Base-by-base conservation (phyloP, 2,888 invertebrate species). In the Pocota personata region DNA sequence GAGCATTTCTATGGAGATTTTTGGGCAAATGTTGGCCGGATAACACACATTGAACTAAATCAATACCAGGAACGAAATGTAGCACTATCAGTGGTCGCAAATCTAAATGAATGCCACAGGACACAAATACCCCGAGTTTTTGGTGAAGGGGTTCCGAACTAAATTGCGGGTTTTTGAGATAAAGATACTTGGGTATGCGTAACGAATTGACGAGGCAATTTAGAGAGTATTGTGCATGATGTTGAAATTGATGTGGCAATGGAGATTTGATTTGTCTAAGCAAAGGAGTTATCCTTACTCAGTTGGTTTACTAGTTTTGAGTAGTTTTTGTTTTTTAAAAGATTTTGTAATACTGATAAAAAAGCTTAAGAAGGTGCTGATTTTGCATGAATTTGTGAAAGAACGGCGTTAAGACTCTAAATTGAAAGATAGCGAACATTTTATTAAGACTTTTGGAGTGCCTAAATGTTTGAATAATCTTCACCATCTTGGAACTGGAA, bases 141-240 rank as follows among this genome's bases (percentile, higher is more conserved):
- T 66, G 7, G 35, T 57, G 64, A 75, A 79, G 69, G 69, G 71
- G 69, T 69, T 73, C 48, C 19, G 40, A 64, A 57, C 69, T 69
- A 76, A 79, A 84, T 75, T 75, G 80, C 71, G 75, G 80, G 75
- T 80, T 71, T 80, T 66, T 3, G 52, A 69, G 84, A 84, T 84
- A 80, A 84, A 80, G 80, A 75, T 19, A 58, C 46, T 64, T 35
- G 30, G 55, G 66, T 48, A 24, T 76, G 69, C 58, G 80, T 76
- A 80, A 76, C 84, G 73, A 84, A 84, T 84, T 84, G 84, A 77
- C 84, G 80, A 80, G 66, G 80, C 84, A 69, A 76, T 84, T 84
- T 80, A 84, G 58, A 80, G 57, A 84, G 69, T n/a, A n/a, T 76
- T 52, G 40, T 76, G 80, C 52, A 80, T 80, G 80, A 69, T 69